Percentiles rank a stretch among this genome's conserved stretches.
phyloP scores from a whole-genome alignment of 2,888 invertebrate species.

The Monopis laevigella region DNA sequence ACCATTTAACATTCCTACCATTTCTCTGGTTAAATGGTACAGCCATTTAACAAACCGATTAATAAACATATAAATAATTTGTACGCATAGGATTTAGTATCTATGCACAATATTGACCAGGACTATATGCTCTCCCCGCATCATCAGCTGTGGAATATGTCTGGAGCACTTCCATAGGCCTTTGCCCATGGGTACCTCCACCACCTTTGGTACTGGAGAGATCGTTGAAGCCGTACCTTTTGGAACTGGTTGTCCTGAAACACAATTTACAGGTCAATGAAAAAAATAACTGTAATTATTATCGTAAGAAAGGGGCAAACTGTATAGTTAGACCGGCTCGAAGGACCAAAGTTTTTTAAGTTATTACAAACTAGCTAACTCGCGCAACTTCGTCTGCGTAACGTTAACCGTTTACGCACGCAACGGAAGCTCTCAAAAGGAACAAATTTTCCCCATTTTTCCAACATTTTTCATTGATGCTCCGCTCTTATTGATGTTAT shows the following conservation, averaged over 20 bases:
- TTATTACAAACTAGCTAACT: too few species aligned
- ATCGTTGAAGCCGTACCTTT: conserved; percentile 48
- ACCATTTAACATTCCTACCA: too few species aligned
- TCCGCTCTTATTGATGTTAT: too few species aligned
- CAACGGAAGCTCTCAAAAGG: too few species aligned
- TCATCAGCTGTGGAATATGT: conserved; percentile 72
- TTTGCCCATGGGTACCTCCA: conserved; percentile 65
- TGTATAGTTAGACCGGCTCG: too few species aligned
- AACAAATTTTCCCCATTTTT: too few species aligned
- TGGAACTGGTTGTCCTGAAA: conserved; percentile 41
- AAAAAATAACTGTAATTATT: background rate
- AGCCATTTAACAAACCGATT: background rate
- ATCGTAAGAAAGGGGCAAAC: too few species aligned
- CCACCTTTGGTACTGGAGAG: conserved; percentile 61
- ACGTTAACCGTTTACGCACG: too few species aligned
- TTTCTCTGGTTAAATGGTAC: background rate
- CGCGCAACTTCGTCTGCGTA: too few species aligned
- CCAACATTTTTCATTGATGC: too few species aligned
- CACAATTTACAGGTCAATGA: background rate
- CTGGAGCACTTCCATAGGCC: conserved; percentile 75
- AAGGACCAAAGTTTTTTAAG: too few species aligned
- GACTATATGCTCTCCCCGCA: conserved; percentile 82
- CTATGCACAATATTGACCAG: conserved; percentile 52
- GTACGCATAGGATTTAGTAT: conserved; percentile 15
- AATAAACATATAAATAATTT: background rate